A percentile compares a stretch with the other conserved stretches of the same genome.
phyloP scores from a whole-genome alignment of 2,113 vertebrate species.

The Semnornis frantzii region DNA sequence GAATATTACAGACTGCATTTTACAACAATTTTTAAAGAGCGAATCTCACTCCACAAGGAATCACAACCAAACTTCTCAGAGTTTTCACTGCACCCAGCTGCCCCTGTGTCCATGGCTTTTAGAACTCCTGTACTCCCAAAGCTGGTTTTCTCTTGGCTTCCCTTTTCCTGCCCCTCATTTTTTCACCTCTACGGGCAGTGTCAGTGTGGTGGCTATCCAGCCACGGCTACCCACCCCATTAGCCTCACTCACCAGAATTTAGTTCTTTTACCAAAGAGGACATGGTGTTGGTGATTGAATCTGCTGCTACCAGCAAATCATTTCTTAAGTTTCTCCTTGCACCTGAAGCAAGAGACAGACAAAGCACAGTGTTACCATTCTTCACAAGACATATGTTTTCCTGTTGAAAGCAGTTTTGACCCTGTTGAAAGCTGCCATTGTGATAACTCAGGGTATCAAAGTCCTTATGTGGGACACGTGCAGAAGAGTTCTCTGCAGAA shows the following conservation, averaged over 20 bases:
- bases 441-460: conserved; percentile 28
- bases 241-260: conserved; percentile 87
- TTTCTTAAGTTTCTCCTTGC: conserved; percentile 95
- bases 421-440: background rate
- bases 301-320: conserved; percentile 94
- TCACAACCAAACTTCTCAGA: background rate
- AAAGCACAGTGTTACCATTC: conserved; percentile 3
- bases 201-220: background rate
- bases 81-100: background rate
- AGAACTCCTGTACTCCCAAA: background rate
- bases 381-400: background rate
- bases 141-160: background rate
- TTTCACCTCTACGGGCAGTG: background rate
- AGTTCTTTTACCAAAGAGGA: conserved; percentile 97
- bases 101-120: background rate
- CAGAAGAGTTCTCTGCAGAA: conserved; percentile 12
- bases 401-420: conserved; percentile 7
- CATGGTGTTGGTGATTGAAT: conserved; percentile 99
- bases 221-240: background rate
- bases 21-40: background rate
- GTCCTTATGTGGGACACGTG: background rate
- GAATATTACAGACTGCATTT: background rate
- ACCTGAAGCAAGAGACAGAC: conserved; percentile 78
- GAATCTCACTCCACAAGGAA: background rate
- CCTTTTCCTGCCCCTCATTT: background rate